Conservation (phyloP, 2,113 vertebrate genomes). For the Sinocyclocheilus anophthalmus region DNA sequence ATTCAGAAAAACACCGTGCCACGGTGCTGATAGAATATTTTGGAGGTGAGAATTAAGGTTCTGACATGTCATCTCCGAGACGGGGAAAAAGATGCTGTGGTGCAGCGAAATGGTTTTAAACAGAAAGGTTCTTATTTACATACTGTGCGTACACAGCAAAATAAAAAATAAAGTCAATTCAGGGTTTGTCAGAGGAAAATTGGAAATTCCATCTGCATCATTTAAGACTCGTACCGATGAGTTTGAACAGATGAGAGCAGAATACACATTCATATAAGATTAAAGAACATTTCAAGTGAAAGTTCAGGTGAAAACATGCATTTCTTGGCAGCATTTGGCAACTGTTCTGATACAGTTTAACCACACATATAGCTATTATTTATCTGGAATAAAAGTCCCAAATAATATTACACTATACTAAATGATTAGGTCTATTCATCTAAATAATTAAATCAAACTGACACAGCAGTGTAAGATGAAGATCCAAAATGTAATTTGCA, state of each 20-base stretch:
- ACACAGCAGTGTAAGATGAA: background rate
- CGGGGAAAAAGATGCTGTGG: background rate
- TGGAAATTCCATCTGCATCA: slow-evolving; percentile 36
- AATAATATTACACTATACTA: background rate
- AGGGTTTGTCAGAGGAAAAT: slow-evolving; percentile 33
- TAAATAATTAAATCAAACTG: background rate
- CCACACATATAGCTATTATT: background rate
- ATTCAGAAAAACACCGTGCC: slow-evolving; percentile 24
- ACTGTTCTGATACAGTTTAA: background rate
- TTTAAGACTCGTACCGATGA: slow-evolving; percentile 16
- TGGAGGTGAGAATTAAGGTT: slow-evolving; percentile 57
- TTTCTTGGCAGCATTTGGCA: background rate
- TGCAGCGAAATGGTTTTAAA: too few relatives aligned
- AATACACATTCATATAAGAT: background rate
- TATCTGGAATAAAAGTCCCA: background rate
- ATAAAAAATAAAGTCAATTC: slow-evolving; percentile 30
- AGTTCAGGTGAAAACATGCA: background rate
- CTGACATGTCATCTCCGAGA: slow-evolving; percentile 47
- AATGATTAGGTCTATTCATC: background rate
- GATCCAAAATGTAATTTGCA: slow-evolving; percentile 46
- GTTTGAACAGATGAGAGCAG: slow-evolving; percentile 10
- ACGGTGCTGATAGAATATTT: slow-evolving; percentile 43
- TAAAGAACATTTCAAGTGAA: background rate
- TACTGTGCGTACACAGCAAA: slow-evolving; percentile 19
- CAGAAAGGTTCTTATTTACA: slow-evolving; percentile 45